These are phyloP conservation scores for Trinectes maculatus DNA, from an alignment of 2,113 vertebrate genomes.

Conservation along the genomic window DNA sequence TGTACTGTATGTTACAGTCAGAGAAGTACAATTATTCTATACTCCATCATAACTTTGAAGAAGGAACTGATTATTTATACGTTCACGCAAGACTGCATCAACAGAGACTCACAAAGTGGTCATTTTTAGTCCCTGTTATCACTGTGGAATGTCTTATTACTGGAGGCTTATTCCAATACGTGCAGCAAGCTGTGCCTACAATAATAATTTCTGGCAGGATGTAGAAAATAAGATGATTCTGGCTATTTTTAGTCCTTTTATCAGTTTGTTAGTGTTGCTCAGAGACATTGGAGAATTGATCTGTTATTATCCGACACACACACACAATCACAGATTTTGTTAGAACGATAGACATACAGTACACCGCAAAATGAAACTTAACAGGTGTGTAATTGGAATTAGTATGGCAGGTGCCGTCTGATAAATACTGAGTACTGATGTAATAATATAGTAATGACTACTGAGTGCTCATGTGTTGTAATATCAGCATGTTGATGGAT, in stretches of 20 bases:
- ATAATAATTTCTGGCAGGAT: constrained; percentile 31
- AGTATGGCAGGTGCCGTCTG: neutral
- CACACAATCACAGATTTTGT: neutral
- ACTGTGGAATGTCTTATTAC: constrained; percentile 7
- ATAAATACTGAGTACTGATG: neutral
- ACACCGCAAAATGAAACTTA: too few species aligned
- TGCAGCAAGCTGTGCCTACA: constrained; percentile 4
- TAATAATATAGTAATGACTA: neutral
- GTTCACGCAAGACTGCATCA: neutral
- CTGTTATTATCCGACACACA: neutral
- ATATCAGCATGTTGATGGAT: neutral
- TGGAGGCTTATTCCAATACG: neutral
- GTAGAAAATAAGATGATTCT: constrained; percentile 22
- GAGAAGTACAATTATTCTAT: constrained; percentile 12
- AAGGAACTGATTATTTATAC: neutral
- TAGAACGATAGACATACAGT: too few species aligned
- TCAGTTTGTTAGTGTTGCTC: constrained; percentile 21
- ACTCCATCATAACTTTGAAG: constrained; percentile 6
- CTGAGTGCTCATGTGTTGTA: neutral
- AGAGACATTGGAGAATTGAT: constrained; percentile 13
- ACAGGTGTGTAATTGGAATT: too few species aligned
- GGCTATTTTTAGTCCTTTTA: constrained; percentile 26
- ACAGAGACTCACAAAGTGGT: neutral
- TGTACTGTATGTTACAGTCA: constrained; percentile 4
- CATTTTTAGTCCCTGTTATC: constrained; percentile 16